Evolutionary conservation across 2,888 invertebrate genomes (phyloP), one percentile per base, ranked within the genome.

Genomic region (Drymonia ruficornis): DNA sequence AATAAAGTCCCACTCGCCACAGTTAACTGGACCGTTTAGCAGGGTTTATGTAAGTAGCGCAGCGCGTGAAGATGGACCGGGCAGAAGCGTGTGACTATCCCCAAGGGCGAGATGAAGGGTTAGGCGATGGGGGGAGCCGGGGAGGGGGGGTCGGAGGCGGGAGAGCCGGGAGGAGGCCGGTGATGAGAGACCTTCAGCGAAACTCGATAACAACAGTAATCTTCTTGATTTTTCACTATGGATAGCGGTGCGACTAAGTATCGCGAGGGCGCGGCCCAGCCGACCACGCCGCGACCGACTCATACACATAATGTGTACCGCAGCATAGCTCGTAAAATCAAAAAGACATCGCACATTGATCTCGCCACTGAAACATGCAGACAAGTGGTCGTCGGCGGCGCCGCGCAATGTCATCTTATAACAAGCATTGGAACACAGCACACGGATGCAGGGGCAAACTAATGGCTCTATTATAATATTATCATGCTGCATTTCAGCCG

Each of bases 141-240:
- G 67, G 73, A 64, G 44, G 52, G 62, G 72, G 23, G 23, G 7
- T 7, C 23, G 63, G 63, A 59, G 31, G 31, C 9, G 68, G 67
- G 64, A 67, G 72, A 71, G 61, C 61, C 60, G 65, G 67, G 60
- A 56, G 57, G 66, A 73, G 70, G 69, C 67, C 76, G 84, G 89
- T 85, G 88, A 86, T 86, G 91, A 91, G 91, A 88, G 91, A 91
- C 90, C 87, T 91, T 91, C 91, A 91, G 91, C 91, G 91, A 91
- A 89, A 90, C 89, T 83, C 79, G 77, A 78, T 68, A 76, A 81
- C 74, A 77, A 77, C 78, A 83, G 74, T 76, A 79, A 84, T 84
- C 84, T 86, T 79, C 84, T 84, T 80, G 87, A 87, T 88, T 86
- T 81, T 80, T 87, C 89, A 89, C 89, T 89, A 89, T 89, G 89